Evolutionary conservation across 2,797 vertebrate genomes (phyloP).

Genomic region (Brotula barbata): DNA sequence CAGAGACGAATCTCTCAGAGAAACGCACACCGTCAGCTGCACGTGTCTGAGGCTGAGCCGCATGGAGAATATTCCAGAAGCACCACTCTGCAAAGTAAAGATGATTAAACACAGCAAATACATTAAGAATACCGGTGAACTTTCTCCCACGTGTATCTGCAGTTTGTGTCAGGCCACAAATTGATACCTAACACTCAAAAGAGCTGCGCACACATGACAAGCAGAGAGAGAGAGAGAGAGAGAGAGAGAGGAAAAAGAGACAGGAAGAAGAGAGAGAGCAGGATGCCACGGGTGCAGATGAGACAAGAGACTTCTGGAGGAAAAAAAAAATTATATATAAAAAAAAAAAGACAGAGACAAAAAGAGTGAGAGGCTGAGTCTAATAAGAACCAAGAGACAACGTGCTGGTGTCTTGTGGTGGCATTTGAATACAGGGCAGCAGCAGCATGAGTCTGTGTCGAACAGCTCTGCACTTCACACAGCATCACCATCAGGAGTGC

Average conservation of each 20-base stretch:
- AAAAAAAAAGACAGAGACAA: slow-evolving; percentile 42
- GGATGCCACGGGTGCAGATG: slow-evolving; percentile 34
- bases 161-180: slow-evolving; percentile 26
- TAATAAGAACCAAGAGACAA: slow-evolving; percentile 63
- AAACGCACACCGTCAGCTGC: slow-evolving; percentile 11
- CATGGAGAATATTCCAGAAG: slow-evolving; percentile 9
- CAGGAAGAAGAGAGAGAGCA: slow-evolving; percentile 28
- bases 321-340: neutral
- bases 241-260: slow-evolving; percentile 4
- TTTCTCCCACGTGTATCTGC: slow-evolving; percentile 10
- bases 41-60: slow-evolving; percentile 13
- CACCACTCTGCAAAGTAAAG: slow-evolving; percentile 14
- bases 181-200: slow-evolving; percentile 38
- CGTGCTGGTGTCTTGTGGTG: slow-evolving; percentile 59
- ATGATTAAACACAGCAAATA: neutral
- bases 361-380: slow-evolving; percentile 63
- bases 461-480: slow-evolving; percentile 74
- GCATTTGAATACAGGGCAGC: slow-evolving; percentile 70
- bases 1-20: slow-evolving; percentile 1
- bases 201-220: slow-evolving; percentile 31
- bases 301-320: slow-evolving; percentile 47
- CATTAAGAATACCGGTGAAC: slow-evolving; percentile 27
- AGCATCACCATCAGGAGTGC: slow-evolving; percentile 69
- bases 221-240: neutral
- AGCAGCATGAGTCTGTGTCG: slow-evolving; percentile 70